Percentiles rank a stretch among this genome's conserved stretches.
Evolutionary conservation across 2,888 invertebrate species (phyloP).

Genomic region (Andrena flavipes): DNA sequence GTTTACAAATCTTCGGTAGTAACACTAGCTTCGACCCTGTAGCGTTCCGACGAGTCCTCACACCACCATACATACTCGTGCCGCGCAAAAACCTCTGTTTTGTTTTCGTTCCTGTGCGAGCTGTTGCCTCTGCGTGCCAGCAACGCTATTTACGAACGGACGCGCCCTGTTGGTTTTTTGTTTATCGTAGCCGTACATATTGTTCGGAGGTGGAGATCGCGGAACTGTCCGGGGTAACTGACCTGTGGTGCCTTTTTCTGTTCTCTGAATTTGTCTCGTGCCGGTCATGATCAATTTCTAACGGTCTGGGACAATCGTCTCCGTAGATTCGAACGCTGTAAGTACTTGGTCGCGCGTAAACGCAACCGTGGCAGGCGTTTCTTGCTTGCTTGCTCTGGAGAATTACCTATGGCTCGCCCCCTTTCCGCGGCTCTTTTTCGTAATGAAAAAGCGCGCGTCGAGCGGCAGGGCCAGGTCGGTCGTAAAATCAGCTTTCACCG

Average conservation of each 20-base stretch:
- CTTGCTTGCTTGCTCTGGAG: neutral
- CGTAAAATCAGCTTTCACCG: constrained; percentile 70
- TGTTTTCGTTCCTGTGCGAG: neutral
- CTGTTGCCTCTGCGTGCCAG: too few relatives aligned
- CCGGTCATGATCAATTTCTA: neutral
- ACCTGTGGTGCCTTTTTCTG: neutral
- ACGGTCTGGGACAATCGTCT: neutral
- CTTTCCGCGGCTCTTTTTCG: constrained; percentile 1
- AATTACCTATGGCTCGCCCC: neutral
- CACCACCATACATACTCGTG: constrained; percentile 10
- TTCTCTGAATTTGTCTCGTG: neutral
- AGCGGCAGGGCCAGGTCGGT: neutral
- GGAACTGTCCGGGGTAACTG: neutral
- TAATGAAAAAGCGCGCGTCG: constrained; percentile 38
- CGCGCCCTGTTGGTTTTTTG: constrained; percentile 1
- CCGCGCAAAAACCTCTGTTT: constrained; percentile 5
- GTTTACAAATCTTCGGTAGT: constrained; percentile 29
- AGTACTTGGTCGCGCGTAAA: neutral
- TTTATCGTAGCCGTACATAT: neutral
- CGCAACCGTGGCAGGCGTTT: neutral
- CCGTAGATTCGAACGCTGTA: neutral
- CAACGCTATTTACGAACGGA: neutral
- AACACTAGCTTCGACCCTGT: constrained; percentile 3
- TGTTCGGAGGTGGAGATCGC: neutral
- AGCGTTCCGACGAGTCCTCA: constrained; percentile 18